These are phyloP conservation scores for Australoheros facetus DNA, from an alignment of 2,797 vertebrate species.

Conservation along the genomic window DNA sequence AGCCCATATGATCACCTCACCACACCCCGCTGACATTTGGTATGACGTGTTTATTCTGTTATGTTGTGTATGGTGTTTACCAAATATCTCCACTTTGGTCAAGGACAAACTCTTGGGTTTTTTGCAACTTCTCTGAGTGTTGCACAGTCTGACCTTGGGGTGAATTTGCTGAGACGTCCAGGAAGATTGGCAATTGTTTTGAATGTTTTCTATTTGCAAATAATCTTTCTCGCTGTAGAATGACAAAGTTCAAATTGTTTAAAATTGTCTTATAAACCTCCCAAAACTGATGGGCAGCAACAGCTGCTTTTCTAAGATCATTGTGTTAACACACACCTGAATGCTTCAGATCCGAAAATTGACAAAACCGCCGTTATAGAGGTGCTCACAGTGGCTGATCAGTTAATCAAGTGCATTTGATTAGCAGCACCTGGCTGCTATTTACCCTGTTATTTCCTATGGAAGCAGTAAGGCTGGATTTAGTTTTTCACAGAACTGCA, in stretches of 20 bases:
- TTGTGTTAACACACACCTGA: too few relatives aligned
- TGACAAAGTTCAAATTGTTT: not conserved
- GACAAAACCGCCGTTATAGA: not conserved
- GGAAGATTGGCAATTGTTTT: not conserved
- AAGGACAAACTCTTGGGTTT: not conserved
- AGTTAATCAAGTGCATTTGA: too few relatives aligned
- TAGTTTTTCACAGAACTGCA: not conserved
- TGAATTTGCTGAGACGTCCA: not conserved
- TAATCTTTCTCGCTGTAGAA: not conserved
- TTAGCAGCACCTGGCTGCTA: not conserved
- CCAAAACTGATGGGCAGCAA: not conserved
- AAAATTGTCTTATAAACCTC: not conserved
- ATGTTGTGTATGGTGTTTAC: not conserved
- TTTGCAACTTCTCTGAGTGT: not conserved
- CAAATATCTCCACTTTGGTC: not conserved
- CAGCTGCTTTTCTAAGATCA: not conserved
- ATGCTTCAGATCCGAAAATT: not conserved
- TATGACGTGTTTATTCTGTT: not conserved
- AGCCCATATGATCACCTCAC: not conserved
- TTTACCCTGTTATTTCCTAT: not conserved
- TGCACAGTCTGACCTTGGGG: not conserved
- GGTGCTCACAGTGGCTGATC: not conserved
- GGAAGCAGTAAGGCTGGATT: not conserved
- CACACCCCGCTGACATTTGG: not conserved
- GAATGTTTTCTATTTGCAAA: not conserved